These are phyloP conservation scores for Oedothorax gibbosus DNA, from an alignment of 1,140 invertebrate genomes.

Conservation along the genomic window DNA sequence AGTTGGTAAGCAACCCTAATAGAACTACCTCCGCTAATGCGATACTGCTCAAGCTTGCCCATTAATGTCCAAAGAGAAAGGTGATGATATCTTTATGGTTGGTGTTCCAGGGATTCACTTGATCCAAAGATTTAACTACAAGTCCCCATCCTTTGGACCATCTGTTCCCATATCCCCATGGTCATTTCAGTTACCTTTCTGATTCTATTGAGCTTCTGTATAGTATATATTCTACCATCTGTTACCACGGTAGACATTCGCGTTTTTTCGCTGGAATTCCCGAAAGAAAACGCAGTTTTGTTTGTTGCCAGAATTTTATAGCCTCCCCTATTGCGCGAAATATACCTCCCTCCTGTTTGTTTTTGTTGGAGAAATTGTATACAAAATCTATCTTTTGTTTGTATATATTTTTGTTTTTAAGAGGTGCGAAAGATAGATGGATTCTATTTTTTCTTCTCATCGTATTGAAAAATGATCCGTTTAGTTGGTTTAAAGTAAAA, in stretches of 20 bases:
- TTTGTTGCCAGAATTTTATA: slow-evolving; percentile 26
- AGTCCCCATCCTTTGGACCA: slow-evolving; percentile 38
- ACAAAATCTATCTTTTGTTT: no score
- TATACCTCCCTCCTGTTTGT: background rate
- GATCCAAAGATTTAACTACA: slow-evolving; percentile 39
- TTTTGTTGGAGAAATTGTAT: slow-evolving; percentile 12
- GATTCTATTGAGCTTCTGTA: slow-evolving; percentile 43
- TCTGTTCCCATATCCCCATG: slow-evolving; percentile 42
- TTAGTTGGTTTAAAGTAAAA: no score
- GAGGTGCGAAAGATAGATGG: no score
- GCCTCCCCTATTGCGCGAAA: background rate
- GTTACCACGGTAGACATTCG: slow-evolving; percentile 38
- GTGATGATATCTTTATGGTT: slow-evolving; percentile 42
- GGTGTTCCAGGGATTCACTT: slow-evolving; percentile 24
- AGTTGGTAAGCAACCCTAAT: slow-evolving; percentile 11
- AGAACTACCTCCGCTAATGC: slow-evolving; percentile 13
- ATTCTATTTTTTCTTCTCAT: no score
- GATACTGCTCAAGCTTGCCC: background rate
- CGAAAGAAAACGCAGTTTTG: slow-evolving; percentile 24
- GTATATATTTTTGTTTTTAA: no score
- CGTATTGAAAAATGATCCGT: no score
- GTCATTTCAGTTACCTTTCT: slow-evolving; percentile 47
- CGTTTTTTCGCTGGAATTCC: slow-evolving; percentile 17
- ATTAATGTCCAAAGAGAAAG: slow-evolving; percentile 41
- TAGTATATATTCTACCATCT: slow-evolving; percentile 45